Base-by-base conservation (phyloP, 2,797 vertebrate species). In the Chloroceryle inda region DNA sequence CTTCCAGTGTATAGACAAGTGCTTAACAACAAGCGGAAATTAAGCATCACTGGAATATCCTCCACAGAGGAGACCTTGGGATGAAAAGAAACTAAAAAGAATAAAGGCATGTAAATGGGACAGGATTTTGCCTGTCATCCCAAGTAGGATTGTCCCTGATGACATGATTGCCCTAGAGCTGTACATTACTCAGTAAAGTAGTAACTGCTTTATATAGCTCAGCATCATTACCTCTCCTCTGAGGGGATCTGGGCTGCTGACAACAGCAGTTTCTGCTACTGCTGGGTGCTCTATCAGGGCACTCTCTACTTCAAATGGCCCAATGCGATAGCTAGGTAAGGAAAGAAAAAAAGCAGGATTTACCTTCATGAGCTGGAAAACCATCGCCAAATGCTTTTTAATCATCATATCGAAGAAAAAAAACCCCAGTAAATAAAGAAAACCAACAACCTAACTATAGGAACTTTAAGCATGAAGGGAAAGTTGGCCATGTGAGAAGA, bases 301-400 rank as follows among this genome's bases (percentile, higher is more conserved):
- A 19, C 97, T 99, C 94, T 99, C 98, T 19, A 99, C 98, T 89
- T 99, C 99, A 74, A 98, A 98, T 0, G 99, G 98, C 17, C 98
- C 98, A 1, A 99, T 99, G 49, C 98, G 98, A 81, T 99, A 99
- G 56, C 98, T 98, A 81, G 33, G 84, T 64, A 55, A 90, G 27
- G 77, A 79, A 77, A 90, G 44, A 76, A 23, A 69, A 74, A 92
- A 53, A 3, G 21, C 4, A 50, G n/a, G 5, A 62, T 61, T 67
- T 85, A 23, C 6, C 14, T 73, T 47, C 31, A 44, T 16, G 22
- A 59, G 13, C 59, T 72, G 26, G 24, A 68, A 83, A 85, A 74
- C 4, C 4, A 40, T 13, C 10, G 47, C 20, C 6, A 75, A 69
- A 67, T 31, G 6, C 2, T 45, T 63, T 75, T 79, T 21, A 44